Base-by-base conservation (phyloP, 1,140 invertebrate genomes). In the Drosophila nigrodunni region DNA sequence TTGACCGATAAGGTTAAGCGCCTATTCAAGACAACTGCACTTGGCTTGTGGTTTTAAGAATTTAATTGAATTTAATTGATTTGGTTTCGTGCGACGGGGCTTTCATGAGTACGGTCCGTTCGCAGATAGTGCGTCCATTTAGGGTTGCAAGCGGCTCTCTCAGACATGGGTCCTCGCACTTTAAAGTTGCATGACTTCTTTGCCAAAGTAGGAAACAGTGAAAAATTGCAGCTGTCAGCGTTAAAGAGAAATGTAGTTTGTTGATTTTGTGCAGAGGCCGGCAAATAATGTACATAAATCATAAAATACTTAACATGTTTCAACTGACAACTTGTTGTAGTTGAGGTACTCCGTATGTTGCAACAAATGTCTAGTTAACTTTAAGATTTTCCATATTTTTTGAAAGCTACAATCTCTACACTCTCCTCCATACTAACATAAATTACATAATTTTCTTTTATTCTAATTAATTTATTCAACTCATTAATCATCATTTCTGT, bases 61-160 rank as follows among this genome's bases (percentile, higher is more conserved):
- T 78, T 78, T 85, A 89, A 89, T 89, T 89, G 86, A 85, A 85
- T 89, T 90, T 89, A 89, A 89, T 90, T 89, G 85, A 90, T 78
- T 86, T 68, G 82, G 62, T 75, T 78, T 73, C 10, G 15, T 21
- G 58, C 30, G 60, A 46, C 25, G 59, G 65, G 44, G 52, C 25
- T 34, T 55, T 46, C 60, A 61, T 37, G 44, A 25, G 43, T 5
- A 43, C 35, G 35, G 43, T 5, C 50, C 35, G 8, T 39, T 41
- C 18, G n/a, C 49, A 46, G 52, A 46, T 8, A 13, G 43, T 34
- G 55, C 34, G 58, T 70, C 37, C 58, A 6, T 15, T 25, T 55
- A 60, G 69, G 64, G 64, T 79, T 46, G 72, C 59, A 30, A 30
- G 15, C 25, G 25, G 69, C 49, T 49, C 44, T 30, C 50, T 64